Evolutionary conservation across 2,113 vertebrate genomes (phyloP).

Genomic region (Notarius quadriscutis): DNA sequence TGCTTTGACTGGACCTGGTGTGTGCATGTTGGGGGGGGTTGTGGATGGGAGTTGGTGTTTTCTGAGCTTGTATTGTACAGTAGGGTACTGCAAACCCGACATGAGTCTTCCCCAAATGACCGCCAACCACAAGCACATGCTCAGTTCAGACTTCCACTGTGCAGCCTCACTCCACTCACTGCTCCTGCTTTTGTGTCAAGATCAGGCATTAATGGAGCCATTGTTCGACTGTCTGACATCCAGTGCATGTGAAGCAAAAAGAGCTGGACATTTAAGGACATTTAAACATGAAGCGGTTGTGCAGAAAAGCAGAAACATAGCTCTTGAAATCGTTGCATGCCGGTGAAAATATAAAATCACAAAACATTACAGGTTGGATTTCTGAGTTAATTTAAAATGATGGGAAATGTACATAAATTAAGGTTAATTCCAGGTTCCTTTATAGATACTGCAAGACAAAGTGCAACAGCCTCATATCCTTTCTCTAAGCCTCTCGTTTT

Average conservation of each 20-base stretch:
- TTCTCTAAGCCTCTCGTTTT: neutral
- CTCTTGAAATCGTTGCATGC: neutral
- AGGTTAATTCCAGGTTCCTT: neutral
- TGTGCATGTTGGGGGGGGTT: too few relatives aligned
- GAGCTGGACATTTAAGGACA: constrained; percentile 36
- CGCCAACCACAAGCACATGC: constrained; percentile 46
- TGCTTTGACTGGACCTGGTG: constrained; percentile 27
- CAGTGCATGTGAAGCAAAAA: constrained; percentile 30
- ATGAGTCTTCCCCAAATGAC: constrained; percentile 11
- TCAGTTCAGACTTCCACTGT: constrained; percentile 44
- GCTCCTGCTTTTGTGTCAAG: constrained; percentile 49
- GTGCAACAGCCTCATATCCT: neutral
- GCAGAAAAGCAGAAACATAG: neutral
- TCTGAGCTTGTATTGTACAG: constrained; percentile 38
- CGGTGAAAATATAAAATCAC: neutral
- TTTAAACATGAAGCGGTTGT: constrained; percentile 28
- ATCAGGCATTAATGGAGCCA: constrained; percentile 49
- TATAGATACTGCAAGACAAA: neutral
- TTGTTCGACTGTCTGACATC: constrained; percentile 55
- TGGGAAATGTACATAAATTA: neutral
- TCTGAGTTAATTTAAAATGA: neutral
- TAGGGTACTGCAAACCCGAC: constrained; percentile 34
- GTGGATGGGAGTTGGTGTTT: neutral
- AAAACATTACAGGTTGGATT: neutral
- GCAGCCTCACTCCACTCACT: constrained; percentile 39